Conservation (phyloP, 2,888 invertebrate genomes). For the Drosophila buzzatii region DNA sequence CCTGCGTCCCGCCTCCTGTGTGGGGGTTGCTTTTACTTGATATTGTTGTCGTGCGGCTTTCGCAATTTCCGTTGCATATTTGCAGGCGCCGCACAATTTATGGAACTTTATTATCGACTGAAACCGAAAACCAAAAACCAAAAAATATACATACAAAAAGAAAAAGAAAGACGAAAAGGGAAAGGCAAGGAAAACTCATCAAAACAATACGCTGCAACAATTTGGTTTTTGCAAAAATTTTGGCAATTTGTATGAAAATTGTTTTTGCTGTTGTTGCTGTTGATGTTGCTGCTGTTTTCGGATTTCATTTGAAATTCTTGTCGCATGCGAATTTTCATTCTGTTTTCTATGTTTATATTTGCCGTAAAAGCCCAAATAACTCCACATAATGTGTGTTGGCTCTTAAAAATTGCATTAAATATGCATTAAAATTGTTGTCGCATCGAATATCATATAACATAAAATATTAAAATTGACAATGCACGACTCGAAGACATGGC, state of each 20-base stretch:
- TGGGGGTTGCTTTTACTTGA: slow-evolving; percentile 22
- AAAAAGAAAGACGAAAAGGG: neutral
- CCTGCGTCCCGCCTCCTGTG: slow-evolving; percentile 6
- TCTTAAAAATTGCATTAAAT: slow-evolving; percentile 76
- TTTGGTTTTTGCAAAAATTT: slow-evolving; percentile 42
- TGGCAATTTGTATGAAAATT: slow-evolving; percentile 75
- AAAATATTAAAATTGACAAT: slow-evolving; percentile 62
- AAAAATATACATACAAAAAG: slow-evolving; percentile 6
- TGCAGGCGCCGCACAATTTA: slow-evolving; percentile 71
- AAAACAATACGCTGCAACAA: slow-evolving; percentile 52
- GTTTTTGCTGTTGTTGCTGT: slow-evolving; percentile 37
- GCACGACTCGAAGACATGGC: neutral
- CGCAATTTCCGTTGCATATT: slow-evolving; percentile 77
- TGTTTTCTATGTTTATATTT: slow-evolving; percentile 73
- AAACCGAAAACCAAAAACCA: slow-evolving; percentile 31
- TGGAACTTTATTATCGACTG: slow-evolving; percentile 67
- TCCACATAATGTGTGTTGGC: slow-evolving; percentile 55
- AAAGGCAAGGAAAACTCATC: neutral
- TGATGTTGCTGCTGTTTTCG: slow-evolving; percentile 16
- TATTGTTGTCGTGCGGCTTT: slow-evolving; percentile 70
- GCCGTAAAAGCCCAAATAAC: slow-evolving; percentile 68
- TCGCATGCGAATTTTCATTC: slow-evolving; percentile 66
- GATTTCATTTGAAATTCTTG: slow-evolving; percentile 73
- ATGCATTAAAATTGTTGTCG: slow-evolving; percentile 69
- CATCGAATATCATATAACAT: slow-evolving; percentile 45